Percentiles rank a stretch among this genome's conserved stretches.
Evolutionary conservation across 2,113 vertebrate genomes (phyloP).

Genomic region (Rhinichthys klamathensis): DNA sequence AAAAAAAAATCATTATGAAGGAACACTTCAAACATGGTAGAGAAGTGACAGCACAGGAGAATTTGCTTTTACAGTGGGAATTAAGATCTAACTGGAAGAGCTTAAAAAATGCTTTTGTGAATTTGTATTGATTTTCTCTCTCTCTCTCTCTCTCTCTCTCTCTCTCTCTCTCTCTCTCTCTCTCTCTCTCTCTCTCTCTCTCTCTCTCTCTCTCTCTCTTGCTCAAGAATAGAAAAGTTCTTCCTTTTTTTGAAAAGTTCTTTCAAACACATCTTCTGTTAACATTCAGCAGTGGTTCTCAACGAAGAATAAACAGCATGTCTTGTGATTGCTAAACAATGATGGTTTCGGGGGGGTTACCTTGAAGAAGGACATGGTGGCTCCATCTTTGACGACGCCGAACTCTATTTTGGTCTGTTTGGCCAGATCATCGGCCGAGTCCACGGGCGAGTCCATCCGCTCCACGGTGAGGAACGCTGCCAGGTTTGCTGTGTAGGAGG

Average conservation of each 20-base stretch:
- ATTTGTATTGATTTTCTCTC: constrained; percentile 51
- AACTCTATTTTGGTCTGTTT: constrained; percentile 99
- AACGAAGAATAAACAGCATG: neutral
- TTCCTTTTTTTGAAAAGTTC: constrained; percentile 51
- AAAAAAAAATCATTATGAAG: constrained; percentile 67
- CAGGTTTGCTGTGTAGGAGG: constrained; percentile 97
- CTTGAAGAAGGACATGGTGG: constrained; percentile 99
- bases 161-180: too few species aligned
- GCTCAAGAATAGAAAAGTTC: constrained; percentile 16
- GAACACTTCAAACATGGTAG: constrained; percentile 66
- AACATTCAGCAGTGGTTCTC: neutral
- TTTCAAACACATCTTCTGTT: constrained; percentile 48
- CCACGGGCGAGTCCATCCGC: constrained; percentile 95
- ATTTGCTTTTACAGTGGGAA: constrained; percentile 66
- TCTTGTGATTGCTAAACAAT: neutral
- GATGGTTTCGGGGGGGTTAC: constrained; percentile 65
- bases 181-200: too few species aligned
- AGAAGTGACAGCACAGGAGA: constrained; percentile 62
- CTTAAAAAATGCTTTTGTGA: constrained; percentile 45
- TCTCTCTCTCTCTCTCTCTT: too few species aligned
- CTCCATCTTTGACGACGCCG: constrained; percentile 93
- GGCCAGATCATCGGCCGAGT: constrained; percentile 95
- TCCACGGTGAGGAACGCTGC: constrained; percentile 97
- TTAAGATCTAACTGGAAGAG: constrained; percentile 62
- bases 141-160: neutral